phyloP scores from a whole-genome alignment of 2,113 vertebrate species.

The Microtus richardsoni region DNA sequence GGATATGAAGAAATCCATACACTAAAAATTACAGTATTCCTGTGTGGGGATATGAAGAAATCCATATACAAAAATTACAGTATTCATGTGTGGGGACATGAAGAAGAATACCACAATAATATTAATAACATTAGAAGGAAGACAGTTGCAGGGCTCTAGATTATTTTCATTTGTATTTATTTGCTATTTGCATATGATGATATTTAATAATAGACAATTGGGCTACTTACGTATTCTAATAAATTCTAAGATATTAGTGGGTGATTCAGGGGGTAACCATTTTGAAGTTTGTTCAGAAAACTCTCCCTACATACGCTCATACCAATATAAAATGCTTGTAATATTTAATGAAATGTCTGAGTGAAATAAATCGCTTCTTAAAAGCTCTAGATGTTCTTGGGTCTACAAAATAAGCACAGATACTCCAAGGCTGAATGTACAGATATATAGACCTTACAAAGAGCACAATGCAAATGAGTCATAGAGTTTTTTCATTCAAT shows the following conservation, averaged over 20 bases:
- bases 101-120: background rate
- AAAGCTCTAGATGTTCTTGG: background rate
- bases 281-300: slow-evolving; percentile 34
- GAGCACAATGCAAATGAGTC: background rate
- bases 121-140: background rate
- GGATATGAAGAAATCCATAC: background rate
- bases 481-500: background rate
- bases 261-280: background rate
- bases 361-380: background rate
- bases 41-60: background rate
- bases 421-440: background rate
- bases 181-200: background rate
- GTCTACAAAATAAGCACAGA: slow-evolving; percentile 2
- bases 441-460: background rate
- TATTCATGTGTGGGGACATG: background rate
- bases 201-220: background rate
- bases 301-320: background rate
- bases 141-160: background rate
- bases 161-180: background rate
- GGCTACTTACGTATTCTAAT: background rate
- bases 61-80: too few species aligned
- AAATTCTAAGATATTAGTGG: background rate
- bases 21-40: too few species aligned
- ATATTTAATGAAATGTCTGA: background rate
- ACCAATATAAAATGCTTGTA: background rate